Evolutionary conservation across 2,113 vertebrate genomes (phyloP).

Genomic region (Pterocles gutturalis): DNA sequence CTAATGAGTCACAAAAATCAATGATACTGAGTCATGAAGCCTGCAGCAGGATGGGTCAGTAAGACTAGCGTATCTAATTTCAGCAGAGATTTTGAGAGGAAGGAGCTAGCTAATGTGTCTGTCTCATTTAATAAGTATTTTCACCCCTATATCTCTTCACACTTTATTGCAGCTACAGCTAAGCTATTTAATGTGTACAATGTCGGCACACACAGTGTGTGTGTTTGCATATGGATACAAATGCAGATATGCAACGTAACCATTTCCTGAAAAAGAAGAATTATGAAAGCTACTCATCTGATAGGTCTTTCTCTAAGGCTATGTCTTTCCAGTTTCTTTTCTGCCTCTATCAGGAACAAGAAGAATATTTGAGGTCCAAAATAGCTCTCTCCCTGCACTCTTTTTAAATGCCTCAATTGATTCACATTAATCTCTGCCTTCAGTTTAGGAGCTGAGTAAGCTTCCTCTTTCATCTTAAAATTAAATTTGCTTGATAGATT

Average conservation of each 20-base stretch:
- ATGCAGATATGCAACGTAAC: not conserved
- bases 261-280: not conserved
- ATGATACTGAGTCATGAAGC: not conserved
- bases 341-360: not conserved
- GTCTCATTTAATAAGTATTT: not conserved
- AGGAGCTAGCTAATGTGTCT: not conserved
- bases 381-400: conserved; percentile 30
- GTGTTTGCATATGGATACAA: not conserved
- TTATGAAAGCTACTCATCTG: not conserved
- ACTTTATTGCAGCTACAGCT: not conserved
- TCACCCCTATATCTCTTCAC: not conserved
- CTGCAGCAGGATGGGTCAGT: not conserved
- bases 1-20: not conserved
- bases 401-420: conserved; percentile 75
- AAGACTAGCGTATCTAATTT: not conserved
- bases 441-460: conserved; percentile 70
- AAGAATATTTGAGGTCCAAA: not conserved
- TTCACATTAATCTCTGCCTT: conserved; percentile 79
- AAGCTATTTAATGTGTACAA: not conserved
- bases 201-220: not conserved
- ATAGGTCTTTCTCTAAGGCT: not conserved
- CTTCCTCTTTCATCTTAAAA: conserved; percentile 64
- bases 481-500: conserved; percentile 60
- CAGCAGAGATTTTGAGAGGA: not conserved
- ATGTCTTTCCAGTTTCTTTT: not conserved